Evolutionary conservation across 2,113 vertebrate genomes (phyloP).

Genomic region (Chloropsis hardwickii): DNA sequence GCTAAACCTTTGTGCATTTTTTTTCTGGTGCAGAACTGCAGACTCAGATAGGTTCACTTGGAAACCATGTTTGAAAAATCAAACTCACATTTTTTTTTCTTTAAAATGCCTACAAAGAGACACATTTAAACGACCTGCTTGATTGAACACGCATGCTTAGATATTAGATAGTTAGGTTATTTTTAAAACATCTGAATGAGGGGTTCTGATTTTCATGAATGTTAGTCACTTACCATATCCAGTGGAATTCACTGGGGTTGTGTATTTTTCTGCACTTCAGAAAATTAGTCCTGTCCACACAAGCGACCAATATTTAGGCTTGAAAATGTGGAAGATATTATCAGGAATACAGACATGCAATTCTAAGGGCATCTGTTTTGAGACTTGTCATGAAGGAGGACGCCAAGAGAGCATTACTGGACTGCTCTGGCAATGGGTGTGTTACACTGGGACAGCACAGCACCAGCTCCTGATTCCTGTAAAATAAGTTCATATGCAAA

Average conservation of each 20-base stretch:
- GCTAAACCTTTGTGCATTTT: background rate
- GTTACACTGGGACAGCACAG: background rate
- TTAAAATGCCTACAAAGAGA: background rate
- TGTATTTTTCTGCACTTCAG: background rate
- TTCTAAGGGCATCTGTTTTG: background rate
- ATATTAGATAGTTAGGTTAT: background rate
- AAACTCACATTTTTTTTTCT: background rate
- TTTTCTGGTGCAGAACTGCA: background rate
- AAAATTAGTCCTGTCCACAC: background rate
- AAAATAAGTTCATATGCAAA: background rate
- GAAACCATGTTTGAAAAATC: background rate
- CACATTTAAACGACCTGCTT: background rate
- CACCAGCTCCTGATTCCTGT: background rate
- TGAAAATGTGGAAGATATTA: background rate
- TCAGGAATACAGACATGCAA: background rate
- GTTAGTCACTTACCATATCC: background rate
- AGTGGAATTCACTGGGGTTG: background rate
- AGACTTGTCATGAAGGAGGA: background rate
- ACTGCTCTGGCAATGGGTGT: background rate
- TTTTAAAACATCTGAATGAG: background rate
- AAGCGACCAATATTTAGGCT: background rate
- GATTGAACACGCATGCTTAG: background rate
- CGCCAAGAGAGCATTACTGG: background rate
- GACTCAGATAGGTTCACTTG: background rate
- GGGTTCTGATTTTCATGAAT: background rate